Evolutionary conservation across 2,888 invertebrate species (phyloP), one percentile per base, ranked within the genome.

Genomic region (Cosmia trapezina): DNA sequence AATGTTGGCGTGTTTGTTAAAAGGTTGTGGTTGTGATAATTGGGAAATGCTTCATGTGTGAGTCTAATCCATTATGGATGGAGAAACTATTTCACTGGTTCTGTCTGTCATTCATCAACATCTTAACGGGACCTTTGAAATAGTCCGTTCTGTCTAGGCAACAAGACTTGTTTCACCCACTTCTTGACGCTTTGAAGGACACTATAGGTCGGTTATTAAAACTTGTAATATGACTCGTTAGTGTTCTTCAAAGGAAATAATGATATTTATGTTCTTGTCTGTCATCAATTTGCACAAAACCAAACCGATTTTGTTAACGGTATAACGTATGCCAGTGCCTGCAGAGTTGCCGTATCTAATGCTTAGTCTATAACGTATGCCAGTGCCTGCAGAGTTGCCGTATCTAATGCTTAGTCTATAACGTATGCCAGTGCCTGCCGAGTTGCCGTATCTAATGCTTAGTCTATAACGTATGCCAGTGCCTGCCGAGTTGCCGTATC

Each of bases 221-320:
- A n/a, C n/a, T n/a, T n/a, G n/a, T n/a, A n/a, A n/a, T n/a, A n/a
- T n/a, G n/a, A n/a, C n/a, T n/a, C n/a, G 59, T 28, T 28, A 28
- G 28, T 28, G 28, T 28, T 3, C 28, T 28, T 28, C 28, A 28
- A 28, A 28, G 28, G 28, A 28, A 28, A 28, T 28, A 28, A 28
- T 28, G 3, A 28, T 7, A 57, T 22, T n/a, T 28, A n/a, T 22
- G 4, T 63, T 53, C 6, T 53, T 14, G 28, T n/a, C 17, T 33
- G 41, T 63, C 47, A 54, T 54, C 41, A 54, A 56, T 41, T 43
- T 65, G 41, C 45, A n/a, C n/a, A 56, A 49, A 73, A 19, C n/a
- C 8, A 56, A 57, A 11, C 7, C 1, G n/a, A 49, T 76, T 64
- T 9, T 43, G 11, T 56, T 65, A n/a, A n/a, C n/a, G n/a, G n/a